These are phyloP conservation scores for Pristionchus maxplancki DNA, from an alignment of 2,888 invertebrate genomes.

Conservation along the genomic window DNA sequence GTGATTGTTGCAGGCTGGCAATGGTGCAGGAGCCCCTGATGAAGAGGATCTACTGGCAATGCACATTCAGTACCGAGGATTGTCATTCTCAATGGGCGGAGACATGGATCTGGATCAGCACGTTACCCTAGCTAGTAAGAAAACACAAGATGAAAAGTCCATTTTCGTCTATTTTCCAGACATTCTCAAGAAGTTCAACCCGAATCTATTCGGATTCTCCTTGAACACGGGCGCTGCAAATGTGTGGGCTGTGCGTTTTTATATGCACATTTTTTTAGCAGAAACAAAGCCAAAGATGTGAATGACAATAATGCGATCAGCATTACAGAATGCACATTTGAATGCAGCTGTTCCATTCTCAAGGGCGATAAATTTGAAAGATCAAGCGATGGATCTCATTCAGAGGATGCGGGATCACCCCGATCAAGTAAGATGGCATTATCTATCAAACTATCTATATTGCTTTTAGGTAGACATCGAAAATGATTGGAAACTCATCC, in stretches of 20 bases:
- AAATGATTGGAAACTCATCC: slow-evolving; percentile 72
- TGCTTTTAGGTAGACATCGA: slow-evolving; percentile 57
- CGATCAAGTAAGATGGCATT: slow-evolving; percentile 40
- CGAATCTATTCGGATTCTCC: slow-evolving; percentile 81
- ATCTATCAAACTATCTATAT: background rate
- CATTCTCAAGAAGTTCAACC: slow-evolving; percentile 86
- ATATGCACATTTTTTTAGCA: too few relatives aligned
- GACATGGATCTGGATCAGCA: slow-evolving; percentile 64
- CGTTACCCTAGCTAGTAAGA: slow-evolving; percentile 66
- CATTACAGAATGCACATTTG: slow-evolving; percentile 52
- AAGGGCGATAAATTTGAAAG: slow-evolving; percentile 59
- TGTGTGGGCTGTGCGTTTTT: slow-evolving; percentile 64
- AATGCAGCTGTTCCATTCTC: slow-evolving; percentile 70
- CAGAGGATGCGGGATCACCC: slow-evolving; percentile 61
- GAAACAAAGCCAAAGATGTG: background rate
- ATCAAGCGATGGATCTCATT: slow-evolving; percentile 67
- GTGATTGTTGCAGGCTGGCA: slow-evolving; percentile 60
- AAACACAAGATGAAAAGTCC: too few relatives aligned
- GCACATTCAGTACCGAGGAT: slow-evolving; percentile 68
- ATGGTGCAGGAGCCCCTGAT: slow-evolving; percentile 67
- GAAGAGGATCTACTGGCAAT: slow-evolving; percentile 64
- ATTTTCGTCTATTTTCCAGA: slow-evolving; percentile 75
- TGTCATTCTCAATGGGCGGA: slow-evolving; percentile 70
- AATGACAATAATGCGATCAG: background rate
- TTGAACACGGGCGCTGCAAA: slow-evolving; percentile 65